These are phyloP conservation scores for Aethes cnicana DNA, from an alignment of 2,888 invertebrate genomes.

Conservation along the genomic window DNA sequence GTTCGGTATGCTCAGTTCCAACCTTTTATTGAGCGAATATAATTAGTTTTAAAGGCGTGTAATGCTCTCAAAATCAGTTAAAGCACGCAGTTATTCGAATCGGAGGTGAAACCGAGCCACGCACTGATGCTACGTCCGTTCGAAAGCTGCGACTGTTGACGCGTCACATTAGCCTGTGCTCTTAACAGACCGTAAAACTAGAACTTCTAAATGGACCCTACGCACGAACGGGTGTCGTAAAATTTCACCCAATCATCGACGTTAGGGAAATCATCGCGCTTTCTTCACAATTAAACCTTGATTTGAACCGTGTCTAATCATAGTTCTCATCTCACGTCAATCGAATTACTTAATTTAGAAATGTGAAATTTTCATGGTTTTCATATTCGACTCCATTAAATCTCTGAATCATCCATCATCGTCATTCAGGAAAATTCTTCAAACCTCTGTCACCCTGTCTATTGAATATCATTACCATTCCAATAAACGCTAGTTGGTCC, in stretches of 20 bases:
- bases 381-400: too few species aligned
- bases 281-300: slow-evolving; percentile 24
- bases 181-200: background rate
- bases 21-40: slow-evolving; percentile 21
- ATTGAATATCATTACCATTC: too few species aligned
- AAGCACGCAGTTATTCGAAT: background rate
- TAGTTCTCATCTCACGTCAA: background rate
- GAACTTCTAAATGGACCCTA: slow-evolving; percentile 20
- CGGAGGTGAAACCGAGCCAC: background rate
- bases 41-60: background rate
- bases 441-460: too few species aligned
- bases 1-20: too few species aligned
- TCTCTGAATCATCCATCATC: too few species aligned
- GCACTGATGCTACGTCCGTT: background rate
- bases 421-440: too few species aligned
- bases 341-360: background rate
- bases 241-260: slow-evolving; percentile 18
- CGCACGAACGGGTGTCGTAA: slow-evolving; percentile 21
- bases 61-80: slow-evolving; percentile 7
- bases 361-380: background rate
- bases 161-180: background rate
- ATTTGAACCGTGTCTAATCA: slow-evolving; percentile 2
- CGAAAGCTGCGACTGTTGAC: background rate
- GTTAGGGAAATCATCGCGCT: slow-evolving; percentile 24
- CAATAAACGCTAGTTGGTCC: too few species aligned